Evolutionary conservation across 2,797 vertebrate species (phyloP).

Genomic region (Xerus rutilus): DNA sequence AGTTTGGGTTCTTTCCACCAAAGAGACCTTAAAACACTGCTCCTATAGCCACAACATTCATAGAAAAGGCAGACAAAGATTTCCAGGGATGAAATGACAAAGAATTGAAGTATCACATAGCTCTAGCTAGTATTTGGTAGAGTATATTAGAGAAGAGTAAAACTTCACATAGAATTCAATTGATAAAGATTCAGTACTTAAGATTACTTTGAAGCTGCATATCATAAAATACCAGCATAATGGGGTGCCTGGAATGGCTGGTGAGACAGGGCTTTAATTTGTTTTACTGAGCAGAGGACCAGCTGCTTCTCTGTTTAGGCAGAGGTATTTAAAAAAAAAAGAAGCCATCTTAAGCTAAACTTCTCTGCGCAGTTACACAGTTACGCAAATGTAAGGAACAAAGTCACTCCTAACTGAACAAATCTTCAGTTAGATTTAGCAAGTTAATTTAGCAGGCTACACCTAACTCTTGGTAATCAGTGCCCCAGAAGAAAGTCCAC

Average conservation of each 20-base stretch:
- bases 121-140: conserved; percentile 68
- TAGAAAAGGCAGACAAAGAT: conserved; percentile 65
- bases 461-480: conserved; percentile 64
- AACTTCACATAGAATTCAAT: conserved; percentile 55
- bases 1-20: conserved; percentile 5
- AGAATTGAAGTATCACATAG: conserved; percentile 42
- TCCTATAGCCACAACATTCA: not conserved
- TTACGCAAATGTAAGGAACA: conserved; percentile 60
- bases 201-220: conserved; percentile 64
- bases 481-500: not conserved
- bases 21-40: conserved; percentile 62
- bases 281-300: conserved; percentile 74
- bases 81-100: conserved; percentile 37
- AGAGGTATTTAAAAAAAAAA: conserved; percentile 51
- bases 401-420: conserved; percentile 58
- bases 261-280: conserved; percentile 72
- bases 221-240: conserved; percentile 76
- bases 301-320: conserved; percentile 76
- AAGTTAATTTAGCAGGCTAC: not conserved
- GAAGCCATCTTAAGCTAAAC: conserved; percentile 50
- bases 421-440: conserved; percentile 55
- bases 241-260: conserved; percentile 63
- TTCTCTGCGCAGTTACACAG: conserved; percentile 11
- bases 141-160: conserved; percentile 61
- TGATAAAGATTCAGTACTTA: conserved; percentile 76